These are phyloP conservation scores for Euthynnus affinis DNA, from an alignment of 2,797 vertebrate species.

Conservation along the genomic window DNA sequence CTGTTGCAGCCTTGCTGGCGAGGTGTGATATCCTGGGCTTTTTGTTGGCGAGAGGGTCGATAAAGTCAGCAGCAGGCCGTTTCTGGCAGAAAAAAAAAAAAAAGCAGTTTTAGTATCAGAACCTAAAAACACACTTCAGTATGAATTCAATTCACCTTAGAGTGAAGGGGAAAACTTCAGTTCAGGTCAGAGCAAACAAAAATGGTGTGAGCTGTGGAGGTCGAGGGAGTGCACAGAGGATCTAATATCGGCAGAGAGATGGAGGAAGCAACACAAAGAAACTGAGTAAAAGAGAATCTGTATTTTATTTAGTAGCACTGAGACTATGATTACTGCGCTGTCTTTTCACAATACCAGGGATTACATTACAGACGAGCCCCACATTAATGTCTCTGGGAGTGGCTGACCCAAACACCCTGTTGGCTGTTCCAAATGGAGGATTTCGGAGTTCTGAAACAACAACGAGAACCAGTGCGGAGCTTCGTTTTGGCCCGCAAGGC, in stretches of 20 bases:
- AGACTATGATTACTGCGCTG: conserved; percentile 26
- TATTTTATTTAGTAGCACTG: conserved; percentile 32
- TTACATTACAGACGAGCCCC: conserved; percentile 49
- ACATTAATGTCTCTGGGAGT: conserved; percentile 49
- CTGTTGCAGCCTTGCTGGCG: conserved; percentile 86
- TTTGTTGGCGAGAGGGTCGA: conserved; percentile 93
- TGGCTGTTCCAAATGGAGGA: conserved; percentile 42
- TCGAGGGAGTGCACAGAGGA: not conserved
- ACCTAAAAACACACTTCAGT: conserved; percentile 6
- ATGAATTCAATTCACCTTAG: conserved; percentile 34
- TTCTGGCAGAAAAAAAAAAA: conserved; percentile 85
- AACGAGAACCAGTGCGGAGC: conserved; percentile 1
- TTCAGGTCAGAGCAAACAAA: conserved; percentile 33
- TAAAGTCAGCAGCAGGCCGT: conserved; percentile 92
- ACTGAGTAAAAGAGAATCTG: conserved; percentile 21
- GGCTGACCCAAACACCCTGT: conserved; percentile 41
- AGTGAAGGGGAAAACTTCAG: not conserved
- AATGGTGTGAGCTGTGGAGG: conserved; percentile 4
- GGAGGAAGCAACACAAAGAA: conserved; percentile 7
- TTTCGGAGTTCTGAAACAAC: conserved; percentile 33
- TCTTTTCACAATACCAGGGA: conserved; percentile 53
- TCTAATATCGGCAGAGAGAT: not conserved
- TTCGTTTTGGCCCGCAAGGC: not conserved
- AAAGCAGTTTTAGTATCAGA: conserved; percentile 25
- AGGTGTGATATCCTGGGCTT: conserved; percentile 95